phyloP scores from a whole-genome alignment of 92 coral and sea anemone genomes.

The Palythoa heliodiscus region DNA sequence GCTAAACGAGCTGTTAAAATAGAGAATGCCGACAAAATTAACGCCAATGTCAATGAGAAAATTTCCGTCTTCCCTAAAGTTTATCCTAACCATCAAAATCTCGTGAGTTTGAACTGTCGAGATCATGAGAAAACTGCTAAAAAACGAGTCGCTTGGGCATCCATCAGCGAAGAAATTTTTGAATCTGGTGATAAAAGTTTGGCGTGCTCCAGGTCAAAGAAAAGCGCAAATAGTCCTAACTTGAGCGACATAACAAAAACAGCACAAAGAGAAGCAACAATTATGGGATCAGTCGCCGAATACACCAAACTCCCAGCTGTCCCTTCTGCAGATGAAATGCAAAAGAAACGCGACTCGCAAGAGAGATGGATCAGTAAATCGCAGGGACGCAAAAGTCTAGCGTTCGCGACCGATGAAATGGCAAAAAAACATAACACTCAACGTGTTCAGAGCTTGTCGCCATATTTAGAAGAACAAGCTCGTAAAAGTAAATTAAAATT shows the following conservation, averaged over 20 bases:
- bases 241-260: not conserved
- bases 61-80: not conserved
- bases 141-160: not conserved
- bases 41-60: not conserved
- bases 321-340: not conserved
- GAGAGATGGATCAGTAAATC: not conserved
- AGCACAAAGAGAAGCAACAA: not conserved
- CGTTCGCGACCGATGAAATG: not conserved
- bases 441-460: not conserved
- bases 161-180: not conserved
- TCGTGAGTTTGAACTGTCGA: conserved; percentile 8
- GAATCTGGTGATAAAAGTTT: not conserved
- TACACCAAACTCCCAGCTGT: conserved; percentile 16
- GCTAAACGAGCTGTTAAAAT: not conserved
- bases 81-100: conserved; percentile 3
- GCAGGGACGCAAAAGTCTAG: not conserved
- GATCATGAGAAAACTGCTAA: not conserved
- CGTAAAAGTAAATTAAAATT: not conserved
- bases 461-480: not conserved
- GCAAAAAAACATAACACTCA: too few relatives aligned
- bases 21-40: not conserved
- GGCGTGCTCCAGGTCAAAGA: conserved; percentile 9
- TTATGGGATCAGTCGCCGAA: not conserved
- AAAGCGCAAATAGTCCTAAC: not conserved
- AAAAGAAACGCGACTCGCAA: not conserved